Evolutionary conservation across 2,888 invertebrate genomes (phyloP), one percentile per base, ranked within the genome.

Genomic region (Sarcophaga subvicina): DNA sequence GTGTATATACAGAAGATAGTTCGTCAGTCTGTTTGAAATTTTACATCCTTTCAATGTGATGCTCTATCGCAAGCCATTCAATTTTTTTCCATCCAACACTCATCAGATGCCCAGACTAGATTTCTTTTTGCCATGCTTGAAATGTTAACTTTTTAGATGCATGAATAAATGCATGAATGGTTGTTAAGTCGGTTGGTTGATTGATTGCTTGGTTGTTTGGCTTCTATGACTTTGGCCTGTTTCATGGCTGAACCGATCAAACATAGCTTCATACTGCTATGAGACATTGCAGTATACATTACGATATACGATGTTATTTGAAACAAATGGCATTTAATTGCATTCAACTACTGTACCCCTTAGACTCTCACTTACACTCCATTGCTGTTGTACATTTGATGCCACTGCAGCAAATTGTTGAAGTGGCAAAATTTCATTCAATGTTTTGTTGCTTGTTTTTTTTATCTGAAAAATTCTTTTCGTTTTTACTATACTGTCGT

Each of bases 301-400:
- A 54, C 54, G 14, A 54, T 25, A 63, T 66, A 71, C 25, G 47
- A 71, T 14, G n/a, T 71, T 71, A 80, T 75, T 47, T 75, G 59
- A 70, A 71, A 71, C 70, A 80, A 84, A 76, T 76, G 80, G 70
- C 62, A 77, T 85, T 77, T 85, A 71, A 80, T 85, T 85, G 76
- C 80, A 80, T 72, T 76, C n/a, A 76, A 72, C 76, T 76, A 25
- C 60, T 80, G 14, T 49, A 6, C 37, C 37, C 25, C 10, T 54
- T 14, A 49, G 4, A 49, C 49, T 14, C 49, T 0, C 1, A 54
- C 54, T 54, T 54, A 17, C 4, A 17, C 5, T 17, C 54, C 5
- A 0, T 6, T 17, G 1, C 5, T 54, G 5, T 17, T 12, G 54
- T 12, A 17, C 54, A 54, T 17, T 54, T 54, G 17, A 54, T 54